A percentile compares a stretch with the other conserved stretches of the same genome.
Conservation (phyloP, 92 coral and sea anemone species). For the Palythoa heliodiscus region DNA sequence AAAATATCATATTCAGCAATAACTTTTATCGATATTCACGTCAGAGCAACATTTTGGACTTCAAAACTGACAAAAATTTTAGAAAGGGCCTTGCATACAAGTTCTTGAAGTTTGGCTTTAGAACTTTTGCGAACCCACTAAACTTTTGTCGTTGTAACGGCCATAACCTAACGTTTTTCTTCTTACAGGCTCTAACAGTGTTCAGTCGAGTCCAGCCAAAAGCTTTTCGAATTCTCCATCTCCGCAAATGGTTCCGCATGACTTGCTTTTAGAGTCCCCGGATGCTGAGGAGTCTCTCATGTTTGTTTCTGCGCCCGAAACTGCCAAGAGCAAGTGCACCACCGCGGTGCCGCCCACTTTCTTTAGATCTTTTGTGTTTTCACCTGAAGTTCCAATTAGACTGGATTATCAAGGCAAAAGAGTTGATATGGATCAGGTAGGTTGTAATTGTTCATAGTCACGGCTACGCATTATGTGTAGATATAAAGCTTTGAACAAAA, state of each 20-base stretch:
- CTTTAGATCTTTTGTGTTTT: slow-evolving; percentile 89
- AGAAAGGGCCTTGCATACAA: background rate
- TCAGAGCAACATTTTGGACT: too few species aligned
- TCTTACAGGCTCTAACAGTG: slow-evolving; percentile 55
- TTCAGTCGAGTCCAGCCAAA: slow-evolving; percentile 62
- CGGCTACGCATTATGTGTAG: background rate
- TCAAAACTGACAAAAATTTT: too few species aligned
- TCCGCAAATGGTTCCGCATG: slow-evolving; percentile 49
- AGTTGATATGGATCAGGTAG: slow-evolving; percentile 97
- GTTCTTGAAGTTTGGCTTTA: background rate
- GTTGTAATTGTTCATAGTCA: background rate
- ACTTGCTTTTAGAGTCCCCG: slow-evolving; percentile 48
- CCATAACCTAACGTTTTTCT: too few species aligned
- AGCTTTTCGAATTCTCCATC: slow-evolving; percentile 4
- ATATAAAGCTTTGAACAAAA: background rate
- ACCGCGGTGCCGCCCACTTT: slow-evolving; percentile 73
- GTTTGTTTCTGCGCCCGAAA: slow-evolving; percentile 54
- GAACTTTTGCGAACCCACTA: background rate
- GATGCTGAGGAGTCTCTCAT: slow-evolving; percentile 59
- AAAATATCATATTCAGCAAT: too few species aligned
- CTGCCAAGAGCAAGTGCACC: slow-evolving; percentile 51
- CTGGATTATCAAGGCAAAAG: slow-evolving; percentile 97
- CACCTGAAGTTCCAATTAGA: slow-evolving; percentile 97
- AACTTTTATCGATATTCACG: too few species aligned
- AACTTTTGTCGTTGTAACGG: background rate